Conservation (phyloP, 2,797 vertebrate species). For the Macropus fuliginosus region DNA sequence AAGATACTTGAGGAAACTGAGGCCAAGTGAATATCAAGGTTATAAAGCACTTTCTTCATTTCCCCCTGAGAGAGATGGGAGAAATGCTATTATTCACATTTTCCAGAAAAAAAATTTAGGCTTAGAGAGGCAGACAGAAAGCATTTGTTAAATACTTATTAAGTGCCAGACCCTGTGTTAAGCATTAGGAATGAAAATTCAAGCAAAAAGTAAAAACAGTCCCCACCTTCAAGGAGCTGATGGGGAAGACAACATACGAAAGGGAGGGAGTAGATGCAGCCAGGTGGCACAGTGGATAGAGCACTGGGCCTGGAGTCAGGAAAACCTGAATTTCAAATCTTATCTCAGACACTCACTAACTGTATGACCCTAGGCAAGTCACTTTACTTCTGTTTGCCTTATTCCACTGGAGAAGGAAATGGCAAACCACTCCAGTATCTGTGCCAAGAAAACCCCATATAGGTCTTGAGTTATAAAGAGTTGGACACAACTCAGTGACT, state of each 20-base stretch:
- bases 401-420: neutral
- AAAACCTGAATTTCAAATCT: neutral
- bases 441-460: neutral
- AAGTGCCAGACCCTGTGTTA: too few relatives aligned
- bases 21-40: neutral
- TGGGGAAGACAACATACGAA: neutral
- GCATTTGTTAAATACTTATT: neutral
- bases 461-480: neutral
- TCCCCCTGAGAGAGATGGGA: neutral
- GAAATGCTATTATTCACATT: neutral
- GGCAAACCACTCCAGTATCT: neutral
- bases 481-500: neutral
- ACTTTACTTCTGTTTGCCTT: neutral
- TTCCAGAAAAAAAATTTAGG: neutral
- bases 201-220: neutral
- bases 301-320: neutral
- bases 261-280: neutral
- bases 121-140: neutral
- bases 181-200: neutral
- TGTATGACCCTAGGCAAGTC: neutral
- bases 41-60: neutral
- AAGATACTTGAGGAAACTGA: neutral
- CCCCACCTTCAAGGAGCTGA: neutral
- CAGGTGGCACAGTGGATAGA: neutral
- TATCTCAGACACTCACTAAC: neutral